Evolutionary conservation across 2,888 invertebrate species (phyloP).

Genomic region (Cremastinae sp.): DNA sequence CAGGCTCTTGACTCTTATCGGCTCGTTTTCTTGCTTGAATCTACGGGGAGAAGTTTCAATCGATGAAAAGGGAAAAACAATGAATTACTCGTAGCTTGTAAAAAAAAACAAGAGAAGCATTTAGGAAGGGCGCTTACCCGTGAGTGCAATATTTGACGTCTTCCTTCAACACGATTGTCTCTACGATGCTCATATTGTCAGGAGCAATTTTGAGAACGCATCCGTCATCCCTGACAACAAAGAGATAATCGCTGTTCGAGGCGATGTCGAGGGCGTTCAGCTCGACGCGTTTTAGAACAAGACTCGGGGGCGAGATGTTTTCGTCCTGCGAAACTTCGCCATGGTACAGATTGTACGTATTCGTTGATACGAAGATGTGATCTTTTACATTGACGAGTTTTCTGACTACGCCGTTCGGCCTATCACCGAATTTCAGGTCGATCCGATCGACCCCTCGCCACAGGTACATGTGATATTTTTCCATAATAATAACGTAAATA

Average conservation of each 20-base stretch:
- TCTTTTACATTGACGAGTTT: constrained; percentile 81
- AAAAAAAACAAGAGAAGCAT: no score
- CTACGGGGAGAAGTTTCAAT: constrained; percentile 61
- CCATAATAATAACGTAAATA: constrained; percentile 63
- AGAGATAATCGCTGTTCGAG: constrained; percentile 83
- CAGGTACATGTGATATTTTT: constrained; percentile 72
- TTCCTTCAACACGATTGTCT: constrained; percentile 85
- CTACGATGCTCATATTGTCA: constrained; percentile 82
- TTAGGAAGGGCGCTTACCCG: no score
- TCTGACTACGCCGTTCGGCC: constrained; percentile 75
- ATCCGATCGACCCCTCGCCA: constrained; percentile 77
- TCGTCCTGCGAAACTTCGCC: constrained; percentile 76
- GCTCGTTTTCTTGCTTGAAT: constrained; percentile 84
- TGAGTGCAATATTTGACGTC: constrained; percentile 86
- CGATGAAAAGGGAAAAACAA: neutral
- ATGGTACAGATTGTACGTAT: constrained; percentile 79
- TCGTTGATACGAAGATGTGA: constrained; percentile 80
- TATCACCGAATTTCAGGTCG: constrained; percentile 71
- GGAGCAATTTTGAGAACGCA: constrained; percentile 83
- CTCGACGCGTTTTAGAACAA: constrained; percentile 81
- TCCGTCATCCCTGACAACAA: constrained; percentile 84
- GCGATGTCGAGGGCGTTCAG: constrained; percentile 85
- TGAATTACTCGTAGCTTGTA: neutral
- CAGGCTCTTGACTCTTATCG: constrained; percentile 84
- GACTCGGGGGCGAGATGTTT: constrained; percentile 76